phyloP scores from a whole-genome alignment of 1,140 invertebrate species.

The Holcopasites calliopsidis region DNA sequence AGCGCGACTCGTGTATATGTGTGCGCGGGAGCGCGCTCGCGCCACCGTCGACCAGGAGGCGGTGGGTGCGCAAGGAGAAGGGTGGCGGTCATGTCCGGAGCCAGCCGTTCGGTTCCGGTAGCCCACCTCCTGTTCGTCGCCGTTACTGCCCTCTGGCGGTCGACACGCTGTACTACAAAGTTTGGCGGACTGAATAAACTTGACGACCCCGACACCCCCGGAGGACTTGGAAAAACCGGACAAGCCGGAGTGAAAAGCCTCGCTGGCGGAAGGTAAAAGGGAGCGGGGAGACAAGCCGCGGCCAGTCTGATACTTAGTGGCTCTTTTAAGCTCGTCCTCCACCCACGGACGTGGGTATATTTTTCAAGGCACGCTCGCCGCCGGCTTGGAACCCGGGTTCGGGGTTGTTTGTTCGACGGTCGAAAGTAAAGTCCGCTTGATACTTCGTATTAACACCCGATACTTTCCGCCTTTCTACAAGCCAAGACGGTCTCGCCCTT shows the following conservation, averaged over 20 bases:
- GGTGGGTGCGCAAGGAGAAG: conserved; percentile 13
- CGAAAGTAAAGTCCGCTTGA: conserved; percentile 39
- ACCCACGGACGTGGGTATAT: neutral
- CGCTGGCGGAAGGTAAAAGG: conserved; percentile 59
- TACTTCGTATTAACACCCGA: conserved; percentile 38
- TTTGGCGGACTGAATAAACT: conserved; percentile 80
- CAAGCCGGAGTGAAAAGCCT: conserved; percentile 65
- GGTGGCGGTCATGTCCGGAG: conserved; percentile 73
- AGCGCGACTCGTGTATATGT: conserved; percentile 77
- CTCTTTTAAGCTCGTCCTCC: neutral
- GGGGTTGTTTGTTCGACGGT: conserved; percentile 21
- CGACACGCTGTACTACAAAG: conserved; percentile 80
- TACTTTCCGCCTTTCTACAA: conserved; percentile 43
- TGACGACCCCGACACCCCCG: conserved; percentile 73
- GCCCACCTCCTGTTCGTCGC: conserved; percentile 73
- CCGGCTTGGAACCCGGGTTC: conserved; percentile 21
- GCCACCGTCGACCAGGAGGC: neutral
- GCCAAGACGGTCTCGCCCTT: neutral
- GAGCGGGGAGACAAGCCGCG: conserved; percentile 29
- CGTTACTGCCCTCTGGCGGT: conserved; percentile 77
- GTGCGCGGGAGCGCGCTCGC: conserved; percentile 49
- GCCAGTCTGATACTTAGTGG: conserved; percentile 4
- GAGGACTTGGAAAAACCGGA: conserved; percentile 74
- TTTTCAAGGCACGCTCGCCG: conserved; percentile 16
- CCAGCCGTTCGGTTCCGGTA: conserved; percentile 74